phyloP scores from a whole-genome alignment of 2,888 invertebrate genomes.

The Andrena marginata region DNA sequence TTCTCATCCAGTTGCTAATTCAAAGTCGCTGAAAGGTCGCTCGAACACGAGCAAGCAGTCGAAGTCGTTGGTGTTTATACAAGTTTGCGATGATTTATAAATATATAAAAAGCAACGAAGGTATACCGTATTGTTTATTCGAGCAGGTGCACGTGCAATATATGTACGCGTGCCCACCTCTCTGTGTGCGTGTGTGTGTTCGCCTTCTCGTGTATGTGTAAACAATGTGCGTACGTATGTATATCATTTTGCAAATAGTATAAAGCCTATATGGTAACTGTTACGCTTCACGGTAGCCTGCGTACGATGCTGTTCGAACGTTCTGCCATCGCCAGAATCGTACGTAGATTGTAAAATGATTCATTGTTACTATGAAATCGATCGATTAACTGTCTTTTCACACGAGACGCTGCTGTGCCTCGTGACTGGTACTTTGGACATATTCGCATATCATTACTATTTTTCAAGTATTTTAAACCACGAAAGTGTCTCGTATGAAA shows the following conservation, averaged over 20 bases:
- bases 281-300: not conserved
- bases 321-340: conserved; percentile 4
- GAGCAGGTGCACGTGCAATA: conserved; percentile 33
- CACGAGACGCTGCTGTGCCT: too few relatives aligned
- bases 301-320: conserved; percentile 14
- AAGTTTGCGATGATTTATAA: conserved; percentile 70
- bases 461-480: too few relatives aligned
- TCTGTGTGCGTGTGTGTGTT: not conserved
- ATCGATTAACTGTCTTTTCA: conserved; percentile 24
- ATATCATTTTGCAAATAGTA: conserved; percentile 62
- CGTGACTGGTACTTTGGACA: too few relatives aligned
- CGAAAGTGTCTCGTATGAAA: too few relatives aligned
- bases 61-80: conserved; percentile 43
- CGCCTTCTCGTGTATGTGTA: conserved; percentile 28
- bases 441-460: too few relatives aligned
- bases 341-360: conserved; percentile 34
- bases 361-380: conserved; percentile 30
- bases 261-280: conserved; percentile 61
- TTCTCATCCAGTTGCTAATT: conserved; percentile 4
- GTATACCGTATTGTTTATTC: conserved; percentile 61
- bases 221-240: conserved; percentile 32
- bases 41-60: conserved; percentile 21
- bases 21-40: conserved; percentile 9
- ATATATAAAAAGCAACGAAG: conserved; percentile 77
- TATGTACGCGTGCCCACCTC: too few relatives aligned